Evolutionary conservation across 2,113 vertebrate species (phyloP), one percentile per base, ranked within the genome.

Genomic region (Nycticryphes semicollaris): DNA sequence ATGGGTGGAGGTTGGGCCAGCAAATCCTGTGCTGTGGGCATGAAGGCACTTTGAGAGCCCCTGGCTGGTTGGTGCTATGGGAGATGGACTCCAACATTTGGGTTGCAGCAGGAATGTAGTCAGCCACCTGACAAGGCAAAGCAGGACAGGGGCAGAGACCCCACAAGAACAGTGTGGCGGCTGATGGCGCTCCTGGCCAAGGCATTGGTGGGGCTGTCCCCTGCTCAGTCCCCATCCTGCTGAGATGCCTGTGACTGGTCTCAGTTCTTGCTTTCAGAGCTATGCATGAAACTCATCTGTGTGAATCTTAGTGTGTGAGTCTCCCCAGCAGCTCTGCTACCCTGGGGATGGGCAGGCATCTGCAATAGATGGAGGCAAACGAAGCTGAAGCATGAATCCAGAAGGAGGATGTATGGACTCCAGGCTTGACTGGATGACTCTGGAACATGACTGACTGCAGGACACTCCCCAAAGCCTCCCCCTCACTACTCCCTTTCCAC

Each of bases 101-200:
- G 12, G 24, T 45, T 50, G 41, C 74, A 70, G 64, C 20, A 60
- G 53, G 43, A 73, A 85, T 11, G 33, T 24, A 39, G 33, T 47
- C 48, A 28, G 66, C 45, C 39, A 54, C 25, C 43, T 3, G 3
- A 28, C 17, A 39, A 70, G 41, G 78, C 45, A 75, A 39, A 87
- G 28, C 28, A 43, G 81, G 45, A 69, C 77, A 51, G 67, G 51
- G 90, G 33, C 47, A 79, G 73, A 83, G 47, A 72, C 12, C 10
- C 35, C 30, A 39, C 7, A 3, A n/a, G 51, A 48, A n/a, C n/a
- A 48, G 63, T 0, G 5, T 3, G 7, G 59, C 0, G 0, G 45
- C 66, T 81, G 57, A 45, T 2, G 9, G 35, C 63, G 43, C 45
- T 96, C 50, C 72, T 77, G 84, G 76, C 35, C 30, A 39, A 95